Percentiles rank a stretch among this genome's conserved stretches.
Evolutionary conservation across 2,113 vertebrate genomes (phyloP).

Genomic region (Scomber japonicus): DNA sequence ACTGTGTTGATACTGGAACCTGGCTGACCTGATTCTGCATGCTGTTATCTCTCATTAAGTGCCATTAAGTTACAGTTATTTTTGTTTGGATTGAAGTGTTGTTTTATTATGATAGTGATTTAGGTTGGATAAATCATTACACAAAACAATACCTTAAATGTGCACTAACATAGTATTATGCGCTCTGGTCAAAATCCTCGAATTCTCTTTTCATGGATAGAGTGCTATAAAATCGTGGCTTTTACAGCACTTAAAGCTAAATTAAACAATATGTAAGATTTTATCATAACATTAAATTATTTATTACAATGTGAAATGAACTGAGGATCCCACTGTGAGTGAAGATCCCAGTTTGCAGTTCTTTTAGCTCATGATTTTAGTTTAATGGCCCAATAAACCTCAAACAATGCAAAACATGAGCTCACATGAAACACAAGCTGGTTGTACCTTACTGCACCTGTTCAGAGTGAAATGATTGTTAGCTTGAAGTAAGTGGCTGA

Average conservation of each 20-base stretch:
- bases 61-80: slow-evolving; percentile 41
- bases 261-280: neutral
- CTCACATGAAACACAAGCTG: neutral
- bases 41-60: slow-evolving; percentile 61
- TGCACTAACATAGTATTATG: neutral
- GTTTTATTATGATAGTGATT: slow-evolving; percentile 38
- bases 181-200: slow-evolving; percentile 12
- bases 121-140: slow-evolving; percentile 2
- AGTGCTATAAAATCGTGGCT: slow-evolving; percentile 27
- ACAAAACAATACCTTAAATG: neutral
- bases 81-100: slow-evolving; percentile 18
- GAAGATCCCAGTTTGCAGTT: neutral
- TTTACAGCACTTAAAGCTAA: slow-evolving; percentile 26
- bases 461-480: neutral
- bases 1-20: slow-evolving; percentile 66
- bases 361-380: neutral
- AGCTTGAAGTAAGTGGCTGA: neutral
- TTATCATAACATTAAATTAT: neutral
- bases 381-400: neutral
- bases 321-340: neutral
- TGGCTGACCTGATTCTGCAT: slow-evolving; percentile 16
- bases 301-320: neutral
- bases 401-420: neutral
- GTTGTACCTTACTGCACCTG: neutral
- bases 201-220: slow-evolving; percentile 14